Evolutionary conservation across 2,888 invertebrate species (phyloP), one percentile per base, ranked within the genome.

Genomic region (Chironomus riparius): DNA sequence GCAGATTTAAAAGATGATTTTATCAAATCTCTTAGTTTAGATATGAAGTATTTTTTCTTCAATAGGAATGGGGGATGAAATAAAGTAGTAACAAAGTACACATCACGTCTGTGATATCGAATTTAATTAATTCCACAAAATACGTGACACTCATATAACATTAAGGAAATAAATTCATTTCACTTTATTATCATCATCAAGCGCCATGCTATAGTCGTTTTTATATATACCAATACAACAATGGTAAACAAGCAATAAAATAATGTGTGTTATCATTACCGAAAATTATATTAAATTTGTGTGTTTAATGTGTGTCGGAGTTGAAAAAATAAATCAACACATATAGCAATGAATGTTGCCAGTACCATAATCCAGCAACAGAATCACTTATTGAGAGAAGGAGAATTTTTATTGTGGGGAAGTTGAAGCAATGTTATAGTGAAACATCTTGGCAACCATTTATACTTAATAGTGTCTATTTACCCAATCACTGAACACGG

Each of bases 261-360:
- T 73, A 73, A 73, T 62, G 50, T 72, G 56, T 74, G 74, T 74
- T 74, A 74, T 74, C 74, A 68, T 74, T 74, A 62, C 74, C 62
- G 74, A 68, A 74, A 74, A 74, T 68, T 74, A 68, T 74, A 74
- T 74, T 74, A 74, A 74, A 74, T 68, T 74, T 74, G 74, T 74
- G 74, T 74, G 74, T 48, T 38, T 18, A 61, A 62, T 28, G 28
- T 24, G n/a, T 56, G 56, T 56, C 15, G 15, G 18, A 56, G 18
- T 18, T n/a, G 13, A 7, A 56, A 56, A 56, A 15, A 56, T 56
- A 56, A 56, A 56, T 65, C 65, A 65, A 65, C 65, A 65, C 22
- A 65, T 65, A 48, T 18, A 24, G 18, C 38, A 72, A 15, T 61
- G 72, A 74, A 68, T 68, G 13, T 47, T 48, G 65, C 1, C 21